These are phyloP conservation scores for Limnephilus rhombicus DNA, from an alignment of 2,888 invertebrate genomes.

Conservation along the genomic window DNA sequence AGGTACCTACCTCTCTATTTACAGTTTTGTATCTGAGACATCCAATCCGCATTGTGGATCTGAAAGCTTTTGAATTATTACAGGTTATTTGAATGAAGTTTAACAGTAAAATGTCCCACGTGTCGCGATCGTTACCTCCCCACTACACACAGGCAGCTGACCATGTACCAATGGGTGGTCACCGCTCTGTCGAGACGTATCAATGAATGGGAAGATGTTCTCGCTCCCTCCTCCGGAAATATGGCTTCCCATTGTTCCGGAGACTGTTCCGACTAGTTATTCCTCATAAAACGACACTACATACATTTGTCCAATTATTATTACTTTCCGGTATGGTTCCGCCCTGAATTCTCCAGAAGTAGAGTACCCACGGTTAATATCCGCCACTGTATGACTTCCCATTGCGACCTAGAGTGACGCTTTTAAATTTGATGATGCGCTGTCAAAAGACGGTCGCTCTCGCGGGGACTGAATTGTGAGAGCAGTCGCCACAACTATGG, in stretches of 20 bases:
- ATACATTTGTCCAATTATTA: not conserved
- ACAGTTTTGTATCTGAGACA: not conserved
- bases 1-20: not conserved
- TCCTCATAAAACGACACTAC: not conserved
- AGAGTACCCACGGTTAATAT: conserved; percentile 5
- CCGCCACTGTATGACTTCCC: conserved; percentile 7
- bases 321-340: not conserved
- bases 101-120: not conserved
- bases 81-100: not conserved
- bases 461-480: not conserved
- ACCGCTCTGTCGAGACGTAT: not conserved
- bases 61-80: not conserved
- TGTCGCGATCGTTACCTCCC: not conserved
- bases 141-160: not conserved
- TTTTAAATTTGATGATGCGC: conserved; percentile 6
- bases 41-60: not conserved
- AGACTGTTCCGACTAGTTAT: not conserved
- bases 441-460: conserved; percentile 40
- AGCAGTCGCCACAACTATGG: not conserved
- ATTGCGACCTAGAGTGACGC: conserved; percentile 10
- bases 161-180: conserved; percentile 9
- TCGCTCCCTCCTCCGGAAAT: not conserved
- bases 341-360: conserved; percentile 10
- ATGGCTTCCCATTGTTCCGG: not conserved
- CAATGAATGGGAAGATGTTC: conserved; percentile 13